These are phyloP conservation scores for Limnodromus scolopaceus DNA, from an alignment of 2,797 vertebrate genomes.

Conservation along the genomic window DNA sequence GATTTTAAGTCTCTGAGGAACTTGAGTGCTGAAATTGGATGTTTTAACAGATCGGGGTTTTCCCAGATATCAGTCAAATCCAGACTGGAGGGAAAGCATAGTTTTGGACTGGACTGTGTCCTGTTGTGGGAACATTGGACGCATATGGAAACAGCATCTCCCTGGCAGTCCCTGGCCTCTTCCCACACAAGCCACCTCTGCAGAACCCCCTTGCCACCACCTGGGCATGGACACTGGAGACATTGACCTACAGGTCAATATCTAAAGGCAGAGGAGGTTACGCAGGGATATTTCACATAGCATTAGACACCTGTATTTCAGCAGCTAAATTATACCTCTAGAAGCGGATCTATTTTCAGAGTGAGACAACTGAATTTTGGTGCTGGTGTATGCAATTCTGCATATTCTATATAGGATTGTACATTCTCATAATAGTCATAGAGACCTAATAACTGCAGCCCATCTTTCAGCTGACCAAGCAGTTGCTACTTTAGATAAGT, in stretches of 20 bases:
- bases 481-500: background rate
- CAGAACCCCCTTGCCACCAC: background rate
- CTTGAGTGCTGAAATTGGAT: background rate
- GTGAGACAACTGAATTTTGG: background rate
- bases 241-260: background rate
- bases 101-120: background rate
- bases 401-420: background rate
- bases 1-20: background rate
- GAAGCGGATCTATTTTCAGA: background rate
- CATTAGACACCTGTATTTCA: background rate
- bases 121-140: background rate
- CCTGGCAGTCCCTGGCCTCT: background rate
- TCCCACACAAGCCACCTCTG: background rate
- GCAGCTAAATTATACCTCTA: background rate
- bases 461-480: background rate
- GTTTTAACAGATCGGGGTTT: background rate
- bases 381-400: background rate
- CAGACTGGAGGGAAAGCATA: background rate
- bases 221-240: rapidly evolving
- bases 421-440: background rate
- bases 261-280: background rate
- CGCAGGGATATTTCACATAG: background rate
- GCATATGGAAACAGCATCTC: background rate
- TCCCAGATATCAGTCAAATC: background rate
- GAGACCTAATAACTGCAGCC: background rate